Conservation (phyloP, 2,797 vertebrate species). For the Pogoniulus pusillus region DNA sequence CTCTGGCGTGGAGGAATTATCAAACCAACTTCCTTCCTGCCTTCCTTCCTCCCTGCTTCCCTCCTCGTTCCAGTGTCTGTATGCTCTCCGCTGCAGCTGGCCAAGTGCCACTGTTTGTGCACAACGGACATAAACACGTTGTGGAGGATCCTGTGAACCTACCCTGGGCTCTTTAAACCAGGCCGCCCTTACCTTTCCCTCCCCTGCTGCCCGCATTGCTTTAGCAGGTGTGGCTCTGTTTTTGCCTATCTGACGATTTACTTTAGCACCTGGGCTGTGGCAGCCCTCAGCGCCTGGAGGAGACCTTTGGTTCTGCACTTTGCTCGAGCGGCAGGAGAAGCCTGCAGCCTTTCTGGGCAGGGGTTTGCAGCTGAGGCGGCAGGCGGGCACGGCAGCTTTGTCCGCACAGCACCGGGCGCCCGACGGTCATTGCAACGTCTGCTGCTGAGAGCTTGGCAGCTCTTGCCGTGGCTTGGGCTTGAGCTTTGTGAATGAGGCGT, state of each 20-base stretch:
- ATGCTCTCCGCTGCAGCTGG: slow-evolving; percentile 15
- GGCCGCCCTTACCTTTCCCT: slow-evolving; percentile 12
- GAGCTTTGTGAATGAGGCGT: neutral
- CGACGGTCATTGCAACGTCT: neutral
- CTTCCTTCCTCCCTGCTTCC: no score
- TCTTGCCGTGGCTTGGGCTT: neutral
- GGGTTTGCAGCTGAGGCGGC: accelerated
- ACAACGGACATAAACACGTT: slow-evolving; percentile 33
- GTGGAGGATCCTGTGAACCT: slow-evolving; percentile 53
- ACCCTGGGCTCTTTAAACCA: slow-evolving; percentile 18
- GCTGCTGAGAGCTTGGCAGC: no score
- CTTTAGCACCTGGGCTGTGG: neutral
- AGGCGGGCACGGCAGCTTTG: neutral
- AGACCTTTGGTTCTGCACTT: neutral
- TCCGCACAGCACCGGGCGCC: neutral
- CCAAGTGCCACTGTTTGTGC: slow-evolving; percentile 9
- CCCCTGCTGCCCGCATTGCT: slow-evolving; percentile 17
- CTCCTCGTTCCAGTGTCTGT: neutral
- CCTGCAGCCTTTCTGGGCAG: neutral
- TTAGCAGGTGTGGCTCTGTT: slow-evolving; percentile 33
- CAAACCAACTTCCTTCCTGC: neutral
- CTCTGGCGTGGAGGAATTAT: neutral
- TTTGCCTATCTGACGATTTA: neutral
- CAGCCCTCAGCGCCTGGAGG: neutral
- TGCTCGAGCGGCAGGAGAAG: neutral